Evolutionary conservation across 2,888 invertebrate genomes (phyloP), one percentile per base, ranked within the genome.

Genomic region (Hemaris fuciformis): DNA sequence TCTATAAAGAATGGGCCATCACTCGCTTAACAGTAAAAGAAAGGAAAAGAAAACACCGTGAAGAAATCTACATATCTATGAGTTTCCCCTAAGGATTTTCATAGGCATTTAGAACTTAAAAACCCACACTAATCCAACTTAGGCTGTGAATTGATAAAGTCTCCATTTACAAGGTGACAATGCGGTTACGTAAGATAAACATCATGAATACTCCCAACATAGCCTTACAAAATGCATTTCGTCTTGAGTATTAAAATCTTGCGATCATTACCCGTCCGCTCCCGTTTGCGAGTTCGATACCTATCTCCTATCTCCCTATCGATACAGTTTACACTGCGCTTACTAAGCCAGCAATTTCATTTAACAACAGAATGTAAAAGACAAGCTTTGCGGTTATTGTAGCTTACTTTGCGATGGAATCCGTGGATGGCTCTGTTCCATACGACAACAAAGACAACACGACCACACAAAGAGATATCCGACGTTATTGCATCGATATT

Each of bases 301-400:
- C 34, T 27, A 58, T 20, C 18, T 38, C 27, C 27, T 27, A 27
- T 27, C 18, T n/a, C 58, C 8, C n/a, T 15, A 57, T n/a, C 27
- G 8, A 57, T 20, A 20, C 3, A 41, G 18, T 18, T 42, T 69
- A 72, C 66, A 74, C 69, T 71, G 61, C 69, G 65, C 68, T 69
- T 68, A 66, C 68, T 68, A 62, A 68, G 68, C 63, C 72, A 69
- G 71, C 71, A 69, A 73, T 76, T 74, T 73, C 66, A 74, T 74
- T 77, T 75, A 68, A 73, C 66, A 64, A 62, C 66, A 70, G 68
- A 68, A 72, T 74, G 69, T 70, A 69, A 75, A 69, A 70, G 66
- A 66, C 62, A 64, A 61, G 65, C 64, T 71, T 64, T 72, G 71
- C 66, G 67, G 74, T 70, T 73, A 72, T 73, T 68, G 67, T 73